Base-by-base conservation (phyloP, 2,888 invertebrate species). In the Cantharis nigra region DNA sequence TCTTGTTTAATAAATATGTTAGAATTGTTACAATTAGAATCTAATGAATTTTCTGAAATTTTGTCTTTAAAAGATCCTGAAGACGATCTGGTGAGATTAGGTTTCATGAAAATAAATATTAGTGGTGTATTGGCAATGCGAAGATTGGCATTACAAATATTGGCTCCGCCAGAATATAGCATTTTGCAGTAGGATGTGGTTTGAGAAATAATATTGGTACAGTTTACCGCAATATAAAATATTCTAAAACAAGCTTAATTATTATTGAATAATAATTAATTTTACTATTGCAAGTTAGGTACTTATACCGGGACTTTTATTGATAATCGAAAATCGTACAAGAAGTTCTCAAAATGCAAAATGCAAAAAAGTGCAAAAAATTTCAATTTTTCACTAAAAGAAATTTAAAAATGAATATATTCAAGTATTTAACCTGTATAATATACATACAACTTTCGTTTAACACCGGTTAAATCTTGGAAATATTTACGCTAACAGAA, bases 111-210 rank as follows among this genome's bases (percentile, higher is more conserved):
- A 14, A 62, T 85, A 14, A 71, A 72, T 5, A 75, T 85, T 23
- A 74, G 73, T 33, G 85, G 85, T 0, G 74, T 85, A 26, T 78
- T 82, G 69, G 83, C 84, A 9, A 81, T 85, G 81, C 80, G 85
- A 69, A 81, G 80, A 10, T 74, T 80, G 13, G 82, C 82, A 4
- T 65, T 83, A 18, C 78, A 78, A n/a, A 65, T 82, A 63, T 71
- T 83, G 13, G 80, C 82, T n/a, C 83, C 83, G 9, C 49, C 28
- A 16, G 77, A 26, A 26, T 76, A 69, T 64, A 26, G 16, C 16
- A 71, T 49, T n/a, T 49, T 49, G 7, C 49, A 49, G 5, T 49
- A 49, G n/a, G n/a, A n/a, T 2, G 2, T n/a, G n/a, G n/a, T n/a
- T 26, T 26, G 1, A 26, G 26, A 26, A 26, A 1, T 26, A 26